phyloP scores from a whole-genome alignment of 2,113 vertebrate genomes.

The Hucho hucho region DNA sequence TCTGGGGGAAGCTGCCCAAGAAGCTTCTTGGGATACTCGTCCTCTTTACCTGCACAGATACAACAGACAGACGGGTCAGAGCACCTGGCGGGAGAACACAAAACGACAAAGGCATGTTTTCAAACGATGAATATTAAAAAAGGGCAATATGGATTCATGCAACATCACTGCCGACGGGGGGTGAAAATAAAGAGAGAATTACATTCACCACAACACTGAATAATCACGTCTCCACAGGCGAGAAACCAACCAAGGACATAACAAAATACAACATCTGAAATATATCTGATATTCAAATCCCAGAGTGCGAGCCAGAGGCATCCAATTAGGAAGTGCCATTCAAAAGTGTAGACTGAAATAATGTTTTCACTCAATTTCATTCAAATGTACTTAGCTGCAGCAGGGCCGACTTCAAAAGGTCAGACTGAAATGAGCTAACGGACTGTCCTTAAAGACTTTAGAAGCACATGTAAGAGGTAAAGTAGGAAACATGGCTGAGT shows the following conservation, averaged over 20 bases:
- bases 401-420: constrained; percentile 22
- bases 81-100: constrained; percentile 5
- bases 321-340: constrained; percentile 28
- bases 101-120: constrained; percentile 52
- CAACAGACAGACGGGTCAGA: constrained; percentile 5
- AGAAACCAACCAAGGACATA: constrained; percentile 29
- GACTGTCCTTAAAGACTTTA: background rate
- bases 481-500: background rate
- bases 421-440: constrained; percentile 34
- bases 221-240: constrained; percentile 43
- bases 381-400: constrained; percentile 31
- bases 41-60: constrained; percentile 85
- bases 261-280: constrained; percentile 17
- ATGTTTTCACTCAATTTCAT: constrained; percentile 33
- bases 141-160: constrained; percentile 66
- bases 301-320: constrained; percentile 6
- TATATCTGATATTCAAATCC: background rate
- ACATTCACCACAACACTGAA: constrained; percentile 46
- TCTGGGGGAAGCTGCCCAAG: constrained; percentile 86
- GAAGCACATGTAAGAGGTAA: background rate
- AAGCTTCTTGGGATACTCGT: constrained; percentile 90
- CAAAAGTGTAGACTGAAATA: constrained; percentile 26
- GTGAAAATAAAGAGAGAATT: constrained; percentile 47
- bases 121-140: constrained; percentile 57
- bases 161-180: constrained; percentile 63